Base-by-base conservation (phyloP, 2,888 invertebrate species). In the Calliopum simillimum region DNA sequence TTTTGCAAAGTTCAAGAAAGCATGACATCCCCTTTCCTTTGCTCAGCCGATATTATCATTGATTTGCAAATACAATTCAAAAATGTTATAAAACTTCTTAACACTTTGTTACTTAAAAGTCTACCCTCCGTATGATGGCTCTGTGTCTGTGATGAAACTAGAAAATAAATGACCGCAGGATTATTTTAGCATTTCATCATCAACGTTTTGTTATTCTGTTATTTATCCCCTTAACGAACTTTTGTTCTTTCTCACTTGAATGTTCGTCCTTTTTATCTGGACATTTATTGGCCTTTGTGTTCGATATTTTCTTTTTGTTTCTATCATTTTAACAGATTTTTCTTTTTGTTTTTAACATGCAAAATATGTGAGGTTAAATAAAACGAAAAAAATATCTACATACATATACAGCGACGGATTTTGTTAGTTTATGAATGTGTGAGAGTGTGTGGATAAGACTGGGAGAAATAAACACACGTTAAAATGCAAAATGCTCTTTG, bases 391-490 rank as follows among this genome's bases (percentile, higher is more conserved):
- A 14, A 8, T 1, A 33, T 41, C 33, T 1, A 5, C 4, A 58
- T 4, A 58, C 11, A 43, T 2, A 44, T 16, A 13, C 21, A 46
- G 13, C 6, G 11, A 11, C 8, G 16, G 41, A 16, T 16, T 8
- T 58, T 16, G 43, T 12, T n/a, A 13, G 19, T 16, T 4, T 13
- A 59, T 16, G 59, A 14, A 19, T 16, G 2, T 14, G n/a, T 33
- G 8, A n/a, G 59, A 41, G 59, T 33, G 25, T 19, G 41, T n/a
- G n/a, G n/a, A n/a, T 46, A 21, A 14, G 61, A 44, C 46, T 46
- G 61, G n/a, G 19, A 23, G 61, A 61, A 61, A 61, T 61, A 61
- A 61, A 61, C 61, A 61, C 61, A 61, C 61, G 61, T 19, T 61
- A 61, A 61, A 61, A 44, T 61, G 61, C 46, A 61, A 46, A 61